Conservation (phyloP, 2,113 vertebrate genomes). For the Rhizomys pruinosus region DNA sequence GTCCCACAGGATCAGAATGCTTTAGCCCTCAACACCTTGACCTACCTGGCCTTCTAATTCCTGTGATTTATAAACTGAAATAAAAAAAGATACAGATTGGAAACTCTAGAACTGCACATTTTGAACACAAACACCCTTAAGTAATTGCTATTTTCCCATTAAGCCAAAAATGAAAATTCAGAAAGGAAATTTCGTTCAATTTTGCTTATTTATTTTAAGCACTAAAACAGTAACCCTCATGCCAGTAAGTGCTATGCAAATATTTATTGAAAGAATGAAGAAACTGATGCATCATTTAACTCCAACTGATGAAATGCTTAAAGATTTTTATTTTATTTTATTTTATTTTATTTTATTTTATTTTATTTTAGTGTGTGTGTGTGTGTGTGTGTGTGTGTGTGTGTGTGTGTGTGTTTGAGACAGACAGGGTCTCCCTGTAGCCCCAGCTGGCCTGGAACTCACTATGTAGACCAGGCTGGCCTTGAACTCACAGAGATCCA, state of each 20-base stretch:
- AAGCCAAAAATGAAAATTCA: background rate
- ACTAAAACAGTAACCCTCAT: conserved; percentile 4
- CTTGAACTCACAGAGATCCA: too few species aligned
- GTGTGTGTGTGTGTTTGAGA: too few species aligned
- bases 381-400: too few species aligned
- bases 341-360: too few species aligned
- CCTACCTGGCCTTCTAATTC: background rate
- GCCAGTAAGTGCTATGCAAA: background rate
- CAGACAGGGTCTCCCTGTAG: too few species aligned
- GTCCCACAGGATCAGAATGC: background rate
- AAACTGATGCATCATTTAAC: background rate
- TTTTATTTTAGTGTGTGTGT: too few species aligned
- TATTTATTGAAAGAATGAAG: background rate
- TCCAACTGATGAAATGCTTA: background rate
- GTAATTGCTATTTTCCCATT: background rate
- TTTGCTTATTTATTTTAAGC: conserved; percentile 15
- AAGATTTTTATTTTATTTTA: too few species aligned
- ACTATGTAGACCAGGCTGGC: too few species aligned
- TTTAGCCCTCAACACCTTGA: conserved; percentile 12
- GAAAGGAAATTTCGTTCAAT: background rate
- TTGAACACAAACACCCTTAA: conserved; percentile 7
- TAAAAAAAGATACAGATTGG: background rate
- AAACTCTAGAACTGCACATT: background rate
- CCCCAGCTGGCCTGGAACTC: too few species aligned
- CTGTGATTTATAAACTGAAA: background rate